Conservation (phyloP, 1,140 invertebrate species). For the Scaptomyza graminum region DNA sequence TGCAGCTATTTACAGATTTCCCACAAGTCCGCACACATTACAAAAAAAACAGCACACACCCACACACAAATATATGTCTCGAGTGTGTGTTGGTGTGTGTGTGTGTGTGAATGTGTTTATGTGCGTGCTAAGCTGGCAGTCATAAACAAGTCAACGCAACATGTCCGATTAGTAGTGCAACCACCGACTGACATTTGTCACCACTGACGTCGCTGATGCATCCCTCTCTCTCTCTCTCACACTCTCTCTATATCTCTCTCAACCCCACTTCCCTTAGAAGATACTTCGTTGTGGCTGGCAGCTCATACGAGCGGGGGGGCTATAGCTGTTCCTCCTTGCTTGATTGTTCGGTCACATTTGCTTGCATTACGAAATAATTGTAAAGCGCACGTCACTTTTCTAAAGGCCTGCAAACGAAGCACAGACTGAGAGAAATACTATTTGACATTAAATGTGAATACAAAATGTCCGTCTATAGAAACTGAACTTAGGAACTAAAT, state of each 20-base stretch:
- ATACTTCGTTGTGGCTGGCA: neutral
- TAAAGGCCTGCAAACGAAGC: slow-evolving; percentile 73
- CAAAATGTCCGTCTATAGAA: no score
- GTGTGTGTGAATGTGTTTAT: slow-evolving; percentile 32
- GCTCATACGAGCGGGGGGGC: neutral
- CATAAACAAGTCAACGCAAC: slow-evolving; percentile 81
- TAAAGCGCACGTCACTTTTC: slow-evolving; percentile 81
- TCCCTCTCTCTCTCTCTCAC: no score
- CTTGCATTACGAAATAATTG: slow-evolving; percentile 80
- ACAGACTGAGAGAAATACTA: neutral
- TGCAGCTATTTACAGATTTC: slow-evolving; percentile 82
- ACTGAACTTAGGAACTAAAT: no score
- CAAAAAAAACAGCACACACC: no score
- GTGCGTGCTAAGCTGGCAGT: slow-evolving; percentile 71
- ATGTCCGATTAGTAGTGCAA: slow-evolving; percentile 82
- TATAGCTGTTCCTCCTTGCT: slow-evolving; percentile 8
- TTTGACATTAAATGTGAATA: neutral
- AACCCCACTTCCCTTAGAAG: neutral
- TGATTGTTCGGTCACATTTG: slow-evolving; percentile 72
- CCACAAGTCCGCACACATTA: slow-evolving; percentile 66
- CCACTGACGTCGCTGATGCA: slow-evolving; percentile 27
- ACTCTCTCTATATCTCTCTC: no score
- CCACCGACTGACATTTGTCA: slow-evolving; percentile 80
- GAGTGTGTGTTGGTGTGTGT: slow-evolving; percentile 6
- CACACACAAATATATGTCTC: slow-evolving; percentile 1